These are phyloP conservation scores for Podiceps cristatus DNA, from an alignment of 2,113 vertebrate species.

Conservation along the genomic window DNA sequence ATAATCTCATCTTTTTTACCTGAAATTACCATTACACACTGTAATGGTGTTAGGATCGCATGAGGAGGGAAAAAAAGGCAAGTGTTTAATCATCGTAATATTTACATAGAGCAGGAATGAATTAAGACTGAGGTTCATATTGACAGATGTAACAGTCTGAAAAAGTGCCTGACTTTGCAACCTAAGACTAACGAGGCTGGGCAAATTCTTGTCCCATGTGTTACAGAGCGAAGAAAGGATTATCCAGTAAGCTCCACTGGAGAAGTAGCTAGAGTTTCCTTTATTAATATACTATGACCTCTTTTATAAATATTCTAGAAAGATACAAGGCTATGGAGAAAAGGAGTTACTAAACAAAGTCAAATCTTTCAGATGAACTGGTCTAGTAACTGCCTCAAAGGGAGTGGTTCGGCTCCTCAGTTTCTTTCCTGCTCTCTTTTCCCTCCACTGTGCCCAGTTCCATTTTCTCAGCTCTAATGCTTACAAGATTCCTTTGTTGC, in stretches of 20 bases:
- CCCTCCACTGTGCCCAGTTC: background rate
- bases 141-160: background rate
- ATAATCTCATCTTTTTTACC: background rate
- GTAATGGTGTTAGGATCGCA: background rate
- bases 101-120: background rate
- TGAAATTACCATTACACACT: background rate
- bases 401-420: background rate
- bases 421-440: background rate
- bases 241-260: background rate
- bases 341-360: background rate
- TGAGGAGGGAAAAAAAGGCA: rapidly evolving
- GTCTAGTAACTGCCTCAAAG: background rate
- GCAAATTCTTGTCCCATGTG: background rate
- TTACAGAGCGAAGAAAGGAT: background rate
- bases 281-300: background rate
- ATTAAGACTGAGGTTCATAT: background rate
- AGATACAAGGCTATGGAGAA: background rate
- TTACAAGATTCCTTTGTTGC: background rate
- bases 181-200: background rate
- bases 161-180: background rate
- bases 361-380: background rate
- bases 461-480: background rate
- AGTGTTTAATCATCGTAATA: background rate
- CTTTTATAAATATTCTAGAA: background rate
- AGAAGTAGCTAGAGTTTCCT: background rate